Evolutionary conservation across 2,797 vertebrate species (phyloP), one percentile per base, ranked within the genome.

Genomic region (Sciaenops ocellatus): DNA sequence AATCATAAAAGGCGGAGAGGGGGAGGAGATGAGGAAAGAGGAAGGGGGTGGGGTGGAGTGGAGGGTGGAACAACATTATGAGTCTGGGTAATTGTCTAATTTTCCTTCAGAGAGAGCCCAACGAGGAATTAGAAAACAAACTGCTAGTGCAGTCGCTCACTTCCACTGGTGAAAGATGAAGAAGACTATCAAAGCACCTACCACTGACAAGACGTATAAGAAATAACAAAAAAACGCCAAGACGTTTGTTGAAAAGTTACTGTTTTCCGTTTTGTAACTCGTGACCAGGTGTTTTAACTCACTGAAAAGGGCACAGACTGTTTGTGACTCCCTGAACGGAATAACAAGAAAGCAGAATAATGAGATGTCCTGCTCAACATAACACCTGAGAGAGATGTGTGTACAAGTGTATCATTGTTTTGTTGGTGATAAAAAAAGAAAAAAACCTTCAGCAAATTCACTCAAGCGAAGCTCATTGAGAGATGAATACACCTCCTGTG

Each of bases 11-110:
- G 90, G 90, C 81, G 78, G 86, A 85, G 90, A 85, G 91, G 84
- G 87, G 91, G 90, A 83, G 84, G 90, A 83, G 90, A 88, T 63
- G 89, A 84, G 85, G 84, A 54, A 51, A 67, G 48, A 3, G 44
- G 69, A 30, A 62, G 24, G 9, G 44, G 26, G 9, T 4, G 66
- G 50, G 79, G 46, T 24, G 67, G 71, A 65, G 70, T 52, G 78
- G 74, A 63, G 84, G 86, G 86, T 86, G 86, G 83, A 88, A 93
- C 91, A 94, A 93, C 90, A 94, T 94, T 93, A 93, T 92, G 89
- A 94, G 94, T 93, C 90, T 78, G 87, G 89, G 86, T 94, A 94
- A 94, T 94, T 94, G 92, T 94, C 92, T 94, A 91, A 94, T 94
- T 94, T 94, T 92, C 90, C 91, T 93, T 93, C 80, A 90, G 90